These are phyloP conservation scores for Micromys minutus DNA, from an alignment of 2,113 vertebrate species.

Conservation along the genomic window DNA sequence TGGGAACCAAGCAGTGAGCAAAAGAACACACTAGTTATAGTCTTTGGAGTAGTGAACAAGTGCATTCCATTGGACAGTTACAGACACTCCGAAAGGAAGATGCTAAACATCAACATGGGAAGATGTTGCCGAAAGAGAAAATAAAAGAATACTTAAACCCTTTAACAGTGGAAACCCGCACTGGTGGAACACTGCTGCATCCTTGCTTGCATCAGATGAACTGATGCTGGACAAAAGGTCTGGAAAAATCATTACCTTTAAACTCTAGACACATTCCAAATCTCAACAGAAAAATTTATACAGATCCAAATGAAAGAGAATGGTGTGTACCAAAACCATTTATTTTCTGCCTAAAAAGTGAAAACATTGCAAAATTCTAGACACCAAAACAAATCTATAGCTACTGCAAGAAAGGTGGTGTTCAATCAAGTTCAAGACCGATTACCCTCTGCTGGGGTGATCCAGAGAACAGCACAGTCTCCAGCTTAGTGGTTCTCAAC, in stretches of 20 bases:
- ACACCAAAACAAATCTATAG: not conserved
- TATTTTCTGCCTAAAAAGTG: slow-evolving; percentile 13
- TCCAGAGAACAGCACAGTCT: not conserved
- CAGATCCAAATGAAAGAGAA: not conserved
- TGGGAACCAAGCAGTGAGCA: not conserved
- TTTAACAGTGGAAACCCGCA: slow-evolving; percentile 15
- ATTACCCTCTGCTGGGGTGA: not conserved
- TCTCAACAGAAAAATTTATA: not conserved
- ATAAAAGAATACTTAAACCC: slow-evolving; percentile 18
- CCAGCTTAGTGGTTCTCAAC: not conserved
- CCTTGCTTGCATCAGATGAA: not conserved
- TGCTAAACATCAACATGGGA: not conserved
- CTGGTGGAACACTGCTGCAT: not conserved
- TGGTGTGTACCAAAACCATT: not conserved
- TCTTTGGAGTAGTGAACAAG: slow-evolving; percentile 22
- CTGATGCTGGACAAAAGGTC: not conserved
- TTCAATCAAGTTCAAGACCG: not conserved
- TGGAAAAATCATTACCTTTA: slow-evolving; percentile 33
- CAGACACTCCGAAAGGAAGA: not conserved
- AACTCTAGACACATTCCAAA: slow-evolving; percentile 12
- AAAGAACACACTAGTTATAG: not conserved
- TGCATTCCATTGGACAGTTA: not conserved
- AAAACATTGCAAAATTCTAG: slow-evolving; percentile 26
- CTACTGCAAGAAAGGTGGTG: not conserved
- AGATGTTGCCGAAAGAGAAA: slow-evolving; percentile 7